phyloP scores from a whole-genome alignment of 2,113 vertebrate genomes.

The Genyomyrus donnyi region DNA sequence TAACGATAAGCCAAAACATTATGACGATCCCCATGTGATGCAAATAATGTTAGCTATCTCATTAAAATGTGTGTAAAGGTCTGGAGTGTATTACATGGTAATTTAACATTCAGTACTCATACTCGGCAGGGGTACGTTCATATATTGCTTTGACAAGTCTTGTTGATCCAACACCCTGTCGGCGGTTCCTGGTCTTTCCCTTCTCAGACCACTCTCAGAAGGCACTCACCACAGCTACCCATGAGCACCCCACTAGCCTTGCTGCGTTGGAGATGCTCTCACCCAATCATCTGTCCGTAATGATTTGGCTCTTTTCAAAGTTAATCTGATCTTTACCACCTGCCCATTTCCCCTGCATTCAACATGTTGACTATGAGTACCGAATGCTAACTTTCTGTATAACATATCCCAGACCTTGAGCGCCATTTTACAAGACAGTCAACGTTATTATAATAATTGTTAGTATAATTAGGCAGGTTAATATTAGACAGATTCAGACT shows the following conservation, averaged over 20 bases:
- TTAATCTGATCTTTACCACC: background rate
- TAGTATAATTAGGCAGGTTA: too few species aligned
- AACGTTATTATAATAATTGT: too few species aligned
- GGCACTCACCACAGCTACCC: background rate
- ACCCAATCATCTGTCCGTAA: background rate
- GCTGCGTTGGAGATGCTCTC: background rate
- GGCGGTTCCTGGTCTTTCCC: background rate
- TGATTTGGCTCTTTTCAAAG: background rate
- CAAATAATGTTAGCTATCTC: background rate
- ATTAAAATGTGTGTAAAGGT: background rate
- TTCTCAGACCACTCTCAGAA: background rate
- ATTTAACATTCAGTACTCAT: background rate
- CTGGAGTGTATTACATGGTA: background rate
- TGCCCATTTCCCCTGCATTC: background rate
- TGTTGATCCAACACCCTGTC: background rate
- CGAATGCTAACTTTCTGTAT: background rate
- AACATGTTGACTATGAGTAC: background rate
- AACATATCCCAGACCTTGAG: background rate
- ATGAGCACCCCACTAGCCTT: background rate
- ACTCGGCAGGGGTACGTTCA: background rate
- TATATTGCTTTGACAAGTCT: background rate
- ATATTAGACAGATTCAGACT: background rate
- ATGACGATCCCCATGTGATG: background rate
- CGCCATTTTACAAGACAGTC: too few species aligned
- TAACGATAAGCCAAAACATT: background rate